phyloP scores from a whole-genome alignment of 1,140 invertebrate genomes.

The Halyomorpha halys region DNA sequence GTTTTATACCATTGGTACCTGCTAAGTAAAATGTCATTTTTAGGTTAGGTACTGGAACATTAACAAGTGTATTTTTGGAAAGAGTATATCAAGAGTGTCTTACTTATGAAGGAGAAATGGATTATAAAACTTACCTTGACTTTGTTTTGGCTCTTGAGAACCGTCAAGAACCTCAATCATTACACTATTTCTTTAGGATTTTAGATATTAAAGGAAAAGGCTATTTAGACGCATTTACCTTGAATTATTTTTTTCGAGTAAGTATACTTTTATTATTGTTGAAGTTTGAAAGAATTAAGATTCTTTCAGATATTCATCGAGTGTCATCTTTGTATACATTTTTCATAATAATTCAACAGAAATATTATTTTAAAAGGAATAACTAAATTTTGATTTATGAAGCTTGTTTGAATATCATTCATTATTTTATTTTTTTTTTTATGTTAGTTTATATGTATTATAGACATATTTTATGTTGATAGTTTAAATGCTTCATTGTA shows the following conservation, averaged over 20 bases:
- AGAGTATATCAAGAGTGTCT: constrained; percentile 90
- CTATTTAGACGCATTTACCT: constrained; percentile 77
- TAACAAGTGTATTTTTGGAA: constrained; percentile 86
- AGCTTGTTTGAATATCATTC: no score
- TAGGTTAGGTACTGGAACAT: constrained; percentile 68
- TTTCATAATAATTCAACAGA: no score
- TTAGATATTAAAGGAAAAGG: constrained; percentile 82
- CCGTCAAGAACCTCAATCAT: constrained; percentile 76
- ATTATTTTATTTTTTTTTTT: no score
- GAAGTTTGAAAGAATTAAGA: background rate
- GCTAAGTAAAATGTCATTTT: no score
- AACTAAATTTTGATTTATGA: background rate
- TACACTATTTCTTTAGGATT: constrained; percentile 87
- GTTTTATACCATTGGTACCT: no score
- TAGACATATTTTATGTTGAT: no score
- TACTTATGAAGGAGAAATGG: constrained; percentile 94
- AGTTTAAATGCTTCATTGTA: background rate
- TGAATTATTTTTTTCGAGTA: constrained; percentile 89
- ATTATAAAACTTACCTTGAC: constrained; percentile 94
- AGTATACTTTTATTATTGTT: constrained; percentile 28
- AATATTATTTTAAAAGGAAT: background rate
- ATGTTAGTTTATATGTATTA: no score
- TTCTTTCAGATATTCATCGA: no score
- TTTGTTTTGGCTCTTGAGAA: constrained; percentile 91
- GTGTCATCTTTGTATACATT: no score